Evolutionary conservation across 2,113 vertebrate species (phyloP), one percentile per base, ranked within the genome.

Genomic region (Passer montanus): DNA sequence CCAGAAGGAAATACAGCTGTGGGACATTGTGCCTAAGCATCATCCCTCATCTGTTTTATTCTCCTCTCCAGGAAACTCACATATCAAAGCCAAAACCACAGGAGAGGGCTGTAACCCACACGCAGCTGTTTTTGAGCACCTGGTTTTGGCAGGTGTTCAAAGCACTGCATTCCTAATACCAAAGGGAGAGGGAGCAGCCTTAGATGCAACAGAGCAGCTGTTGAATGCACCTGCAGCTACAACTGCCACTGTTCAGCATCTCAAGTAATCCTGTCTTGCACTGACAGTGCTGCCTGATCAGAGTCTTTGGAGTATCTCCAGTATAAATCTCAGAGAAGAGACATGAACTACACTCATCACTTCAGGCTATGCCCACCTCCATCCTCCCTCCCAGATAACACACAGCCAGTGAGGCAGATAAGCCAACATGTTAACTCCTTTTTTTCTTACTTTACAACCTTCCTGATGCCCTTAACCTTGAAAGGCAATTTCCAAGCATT

Each of bases 291-390:
- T 86, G 88, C 94, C 95, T 94, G 97, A 98, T 98, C 97, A 98
- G 98, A 97, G 68, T 55, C 53, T 80, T 67, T 77, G 80, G 73
- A 92, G 31, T 75, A 94, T 97, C 98, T 97, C 96, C 98, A 98
- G 58, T 58, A 52, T 17, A 75, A 66, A 69, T 81, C 80, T 98
- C 98, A 98, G 97, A 98, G 98, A 98, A 98, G 97, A 98, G 97
- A 98, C 98, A 98, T 97, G 98, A 98, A 95, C 30, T 67, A 67
- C 56, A n/a, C 92, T 96, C 97, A 98, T 98, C 97, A 97, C 55
- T 87, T 97, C 97, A 97, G 92, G 90, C 84, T 78, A 33, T 10
- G 17, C 15, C 46, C 14, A 24, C 18, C 27, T 58, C 44, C 2
- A 1, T 15, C 55, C 21, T 63, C 62, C 43, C 67, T 52, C 19